phyloP scores from a whole-genome alignment of 2,888 invertebrate species.

The Calliopum simillimum region DNA sequence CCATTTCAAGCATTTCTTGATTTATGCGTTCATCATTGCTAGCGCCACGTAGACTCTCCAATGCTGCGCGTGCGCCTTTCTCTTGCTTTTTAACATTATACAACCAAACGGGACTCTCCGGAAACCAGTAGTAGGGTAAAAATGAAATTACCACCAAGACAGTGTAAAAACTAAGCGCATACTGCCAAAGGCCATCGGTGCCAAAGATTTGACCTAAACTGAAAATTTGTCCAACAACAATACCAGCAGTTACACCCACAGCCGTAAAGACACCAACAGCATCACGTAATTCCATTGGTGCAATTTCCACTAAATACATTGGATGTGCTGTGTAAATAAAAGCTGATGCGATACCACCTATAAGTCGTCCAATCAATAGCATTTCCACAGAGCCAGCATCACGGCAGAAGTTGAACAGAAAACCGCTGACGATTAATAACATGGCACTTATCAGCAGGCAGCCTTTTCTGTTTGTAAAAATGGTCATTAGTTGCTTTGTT shows the following conservation, averaged over 20 bases:
- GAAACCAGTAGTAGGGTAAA: constrained; percentile 75
- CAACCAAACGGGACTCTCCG: constrained; percentile 90
- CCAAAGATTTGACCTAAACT: constrained; percentile 66
- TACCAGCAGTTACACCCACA: constrained; percentile 66
- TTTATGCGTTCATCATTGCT: constrained; percentile 54
- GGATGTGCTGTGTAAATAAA: constrained; percentile 87
- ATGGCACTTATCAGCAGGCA: constrained; percentile 77
- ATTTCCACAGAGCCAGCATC: constrained; percentile 79
- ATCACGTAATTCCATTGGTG: constrained; percentile 80
- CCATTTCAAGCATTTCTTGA: constrained; percentile 73
- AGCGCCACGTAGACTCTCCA: constrained; percentile 49
- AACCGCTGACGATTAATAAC: constrained; percentile 75
- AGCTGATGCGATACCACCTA: constrained; percentile 82
- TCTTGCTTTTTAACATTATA: constrained; percentile 76
- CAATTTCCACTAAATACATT: constrained; percentile 89
- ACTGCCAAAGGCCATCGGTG: constrained; percentile 77
- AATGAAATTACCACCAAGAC: constrained; percentile 76
- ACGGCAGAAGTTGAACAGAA: constrained; percentile 76
- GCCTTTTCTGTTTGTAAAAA: constrained; percentile 66
- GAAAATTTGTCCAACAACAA: constrained; percentile 60
- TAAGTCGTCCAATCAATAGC: constrained; percentile 79
- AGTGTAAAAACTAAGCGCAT: constrained; percentile 77
- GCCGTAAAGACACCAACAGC: constrained; percentile 83
- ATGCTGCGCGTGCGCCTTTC: constrained; percentile 68
- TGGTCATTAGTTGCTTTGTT: too few relatives aligned